Base-by-base conservation (phyloP, 2,797 vertebrate genomes). In the Sparidentex hasta region DNA sequence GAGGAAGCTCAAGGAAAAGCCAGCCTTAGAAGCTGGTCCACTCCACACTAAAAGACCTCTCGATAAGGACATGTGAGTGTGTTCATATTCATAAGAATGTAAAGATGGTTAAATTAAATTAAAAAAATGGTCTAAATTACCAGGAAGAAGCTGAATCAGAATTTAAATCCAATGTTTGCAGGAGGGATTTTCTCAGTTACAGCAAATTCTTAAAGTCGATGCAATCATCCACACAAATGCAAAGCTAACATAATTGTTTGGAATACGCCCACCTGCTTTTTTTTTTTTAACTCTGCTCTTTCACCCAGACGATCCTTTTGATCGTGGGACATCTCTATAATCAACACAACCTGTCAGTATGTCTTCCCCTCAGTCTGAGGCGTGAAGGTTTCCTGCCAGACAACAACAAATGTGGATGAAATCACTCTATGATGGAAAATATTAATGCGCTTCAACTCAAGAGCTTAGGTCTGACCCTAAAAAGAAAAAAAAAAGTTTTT, bases 361-460 rank as follows among this genome's bases (percentile, higher is more conserved):
- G 46, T 20, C n/a, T 17, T 11, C 52, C 16, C 43, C 47, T 8
- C 6, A 23, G 51, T 65, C 33, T 62, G 46, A 47, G 51, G 62
- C 43, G 73, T 71, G 57, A 86, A 67, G 56, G 43, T 69, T 75
- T 71, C 29, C n/a, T 71, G 57, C 4, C 23, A 52, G 69, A 47
- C 64, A 67, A 43, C 20, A 47, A 25, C 21, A 25, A 25, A 67
- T 29, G 25, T 61, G 13, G 17, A 63, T 38, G 20, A 29, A 69
- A 75, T 44, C 27, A 46, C 1, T 17, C 2, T 2, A 1, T 46
- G 38, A 50, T 25, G 33, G 17, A 52, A 65, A 63, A 41, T 33
- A 61, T 65, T 4, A 66, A 76, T 58, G 38, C 2, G 7, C 51
- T 48, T 63, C 14, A 54, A 14, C 20, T 11, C 8, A 52, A 25